Percentiles rank a stretch among this genome's conserved stretches.
phyloP scores from a whole-genome alignment of 2,113 vertebrate species.

The Pseudolaguvia tuberculata region DNA sequence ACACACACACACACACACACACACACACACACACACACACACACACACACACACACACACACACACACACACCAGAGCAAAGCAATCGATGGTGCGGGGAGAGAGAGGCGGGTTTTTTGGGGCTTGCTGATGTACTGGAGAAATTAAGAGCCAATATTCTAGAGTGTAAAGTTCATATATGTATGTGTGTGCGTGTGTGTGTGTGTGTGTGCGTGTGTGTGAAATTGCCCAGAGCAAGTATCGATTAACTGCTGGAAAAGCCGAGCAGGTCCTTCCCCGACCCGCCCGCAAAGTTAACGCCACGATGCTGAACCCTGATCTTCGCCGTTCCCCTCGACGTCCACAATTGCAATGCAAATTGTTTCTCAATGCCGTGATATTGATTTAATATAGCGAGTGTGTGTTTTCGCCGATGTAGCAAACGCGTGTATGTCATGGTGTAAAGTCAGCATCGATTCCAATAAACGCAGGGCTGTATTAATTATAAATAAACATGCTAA shows the following conservation, averaged over 20 bases:
- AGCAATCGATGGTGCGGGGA: conserved; percentile 29
- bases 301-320: not conserved
- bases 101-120: conserved; percentile 48
- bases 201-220: conserved; percentile 39
- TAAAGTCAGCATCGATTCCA: conserved; percentile 1
- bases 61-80: conserved; percentile 21
- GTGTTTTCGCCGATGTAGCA: conserved; percentile 33
- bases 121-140: conserved; percentile 28
- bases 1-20: too few relatives aligned
- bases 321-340: conserved; percentile 12
- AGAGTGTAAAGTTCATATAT: conserved; percentile 31
- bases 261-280: not conserved
- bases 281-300: conserved; percentile 13
- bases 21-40: too few relatives aligned
- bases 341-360: conserved; percentile 15
- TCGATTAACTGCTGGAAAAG: conserved; percentile 27
- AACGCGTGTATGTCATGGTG: not conserved
- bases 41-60: conserved; percentile 28
- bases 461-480: not conserved
- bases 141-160: conserved; percentile 35
- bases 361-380: conserved; percentile 10
- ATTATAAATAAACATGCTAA: conserved; percentile 14
- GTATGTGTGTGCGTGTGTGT: conserved; percentile 37
- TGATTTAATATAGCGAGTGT: conserved; percentile 17
- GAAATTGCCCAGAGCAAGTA: conserved; percentile 40